These are phyloP conservation scores for Nomada flava DNA, from an alignment of 2,888 invertebrate species.

Conservation along the genomic window DNA sequence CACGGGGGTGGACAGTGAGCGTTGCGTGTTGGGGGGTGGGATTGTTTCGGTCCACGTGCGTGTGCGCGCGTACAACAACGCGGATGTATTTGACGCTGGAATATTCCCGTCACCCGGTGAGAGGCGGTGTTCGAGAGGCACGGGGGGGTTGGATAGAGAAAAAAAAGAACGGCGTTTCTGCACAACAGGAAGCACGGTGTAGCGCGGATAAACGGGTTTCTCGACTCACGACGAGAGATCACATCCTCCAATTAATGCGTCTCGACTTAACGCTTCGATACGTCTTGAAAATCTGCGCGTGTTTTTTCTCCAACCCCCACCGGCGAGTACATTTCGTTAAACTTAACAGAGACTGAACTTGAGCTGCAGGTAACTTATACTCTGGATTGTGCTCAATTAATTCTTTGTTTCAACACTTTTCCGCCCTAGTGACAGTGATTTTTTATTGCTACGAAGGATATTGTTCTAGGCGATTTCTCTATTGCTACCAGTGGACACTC, in stretches of 20 bases:
- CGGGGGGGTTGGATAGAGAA: slow-evolving; percentile 16
- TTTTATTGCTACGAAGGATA: too few relatives aligned
- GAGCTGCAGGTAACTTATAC: too few relatives aligned
- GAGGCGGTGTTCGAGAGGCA: slow-evolving; percentile 21
- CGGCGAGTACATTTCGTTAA: neutral
- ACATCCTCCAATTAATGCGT: slow-evolving; percentile 71
- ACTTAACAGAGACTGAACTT: neutral
- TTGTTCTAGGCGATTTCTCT: too few relatives aligned
- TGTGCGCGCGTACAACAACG: slow-evolving; percentile 63
- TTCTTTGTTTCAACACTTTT: too few relatives aligned
- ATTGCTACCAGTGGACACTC: too few relatives aligned
- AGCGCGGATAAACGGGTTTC: slow-evolving; percentile 60
- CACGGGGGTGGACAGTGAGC: slow-evolving; percentile 27
- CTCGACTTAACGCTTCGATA: slow-evolving; percentile 65
- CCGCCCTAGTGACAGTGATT: too few relatives aligned
- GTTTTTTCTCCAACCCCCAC: neutral
- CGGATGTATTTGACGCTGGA: slow-evolving; percentile 68
- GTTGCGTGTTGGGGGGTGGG: slow-evolving; percentile 60
- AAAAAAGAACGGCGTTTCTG: slow-evolving; percentile 58
- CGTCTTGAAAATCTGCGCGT: slow-evolving; percentile 13
- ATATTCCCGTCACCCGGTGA: slow-evolving; percentile 56
- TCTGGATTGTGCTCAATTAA: too few relatives aligned
- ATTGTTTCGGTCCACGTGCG: slow-evolving; percentile 68
- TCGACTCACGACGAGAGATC: slow-evolving; percentile 55
- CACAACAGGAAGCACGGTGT: slow-evolving; percentile 69